Percentiles rank a stretch among this genome's conserved stretches.
Evolutionary conservation across 2,113 vertebrate species (phyloP).

Genomic region (Cryptomyrus ogoouensis): DNA sequence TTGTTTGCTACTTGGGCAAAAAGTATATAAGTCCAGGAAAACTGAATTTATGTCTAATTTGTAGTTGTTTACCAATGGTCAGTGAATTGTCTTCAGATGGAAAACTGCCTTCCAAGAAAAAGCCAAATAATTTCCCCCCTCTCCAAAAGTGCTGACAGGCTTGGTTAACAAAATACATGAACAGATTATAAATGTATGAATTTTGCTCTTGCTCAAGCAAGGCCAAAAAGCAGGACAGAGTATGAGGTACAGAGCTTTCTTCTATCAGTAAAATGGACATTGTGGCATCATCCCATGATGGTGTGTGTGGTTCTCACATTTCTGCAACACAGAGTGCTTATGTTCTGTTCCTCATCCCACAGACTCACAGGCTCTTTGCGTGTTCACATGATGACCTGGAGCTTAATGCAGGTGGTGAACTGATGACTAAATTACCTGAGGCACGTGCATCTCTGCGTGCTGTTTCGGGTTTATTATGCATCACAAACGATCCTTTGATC

Average conservation of each 20-base stretch:
- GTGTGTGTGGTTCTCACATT: neutral
- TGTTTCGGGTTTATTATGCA: neutral
- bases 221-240: neutral
- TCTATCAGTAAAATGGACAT: neutral
- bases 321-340: neutral
- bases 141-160: neutral
- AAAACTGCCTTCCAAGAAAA: neutral
- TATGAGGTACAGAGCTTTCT: neutral
- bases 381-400: neutral
- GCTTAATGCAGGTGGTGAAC: neutral
- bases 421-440: neutral
- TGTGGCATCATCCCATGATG: neutral
- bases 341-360: neutral
- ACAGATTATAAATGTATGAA: neutral
- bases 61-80: constrained; percentile 4
- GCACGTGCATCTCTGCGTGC: neutral
- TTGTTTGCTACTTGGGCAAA: neutral
- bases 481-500: neutral
- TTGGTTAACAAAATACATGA: constrained; percentile 3
- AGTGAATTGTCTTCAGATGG: neutral
- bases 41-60: constrained; percentile 5
- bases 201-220: neutral
- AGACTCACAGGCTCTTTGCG: neutral
- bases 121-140: neutral
- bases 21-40: neutral